These are phyloP conservation scores for Herpetotheres cachinnans DNA, from an alignment of 2,113 vertebrate species.

Conservation along the genomic window DNA sequence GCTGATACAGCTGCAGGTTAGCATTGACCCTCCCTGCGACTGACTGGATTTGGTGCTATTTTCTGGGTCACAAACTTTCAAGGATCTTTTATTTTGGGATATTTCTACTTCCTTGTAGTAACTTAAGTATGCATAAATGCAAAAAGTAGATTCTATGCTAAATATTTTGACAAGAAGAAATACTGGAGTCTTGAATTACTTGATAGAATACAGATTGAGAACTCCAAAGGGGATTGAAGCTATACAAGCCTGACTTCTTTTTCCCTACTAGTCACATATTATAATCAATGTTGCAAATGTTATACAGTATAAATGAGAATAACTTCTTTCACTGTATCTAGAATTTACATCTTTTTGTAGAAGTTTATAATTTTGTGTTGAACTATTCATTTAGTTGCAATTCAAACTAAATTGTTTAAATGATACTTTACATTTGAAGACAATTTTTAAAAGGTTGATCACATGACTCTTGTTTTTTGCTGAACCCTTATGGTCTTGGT, in stretches of 20 bases:
- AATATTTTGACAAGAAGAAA: not conserved
- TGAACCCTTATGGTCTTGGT: not conserved
- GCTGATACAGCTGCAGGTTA: slow-evolving; percentile 94
- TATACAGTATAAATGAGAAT: not conserved
- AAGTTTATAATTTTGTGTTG: not conserved
- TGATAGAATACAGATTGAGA: not conserved
- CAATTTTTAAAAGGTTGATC: not conserved
- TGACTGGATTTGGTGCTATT: not conserved
- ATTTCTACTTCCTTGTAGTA: not conserved
- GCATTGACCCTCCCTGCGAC: not conserved
- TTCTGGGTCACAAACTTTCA: not conserved
- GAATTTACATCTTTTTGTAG: not conserved
- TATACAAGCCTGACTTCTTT: not conserved
- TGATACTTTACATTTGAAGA: not conserved
- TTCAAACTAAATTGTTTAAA: not conserved
- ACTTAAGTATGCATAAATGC: not conserved
- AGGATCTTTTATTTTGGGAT: not conserved
- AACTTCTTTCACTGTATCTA: not conserved
- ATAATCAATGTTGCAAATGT: not conserved
- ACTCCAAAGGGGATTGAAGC: not conserved
- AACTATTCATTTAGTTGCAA: not conserved
- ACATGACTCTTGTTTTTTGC: not conserved
- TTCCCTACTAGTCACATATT: not conserved
- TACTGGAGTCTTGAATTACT: not conserved
- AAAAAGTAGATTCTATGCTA: not conserved